Percentiles rank a stretch among this genome's conserved stretches.
These are phyloP conservation scores for Sepiola atlantica DNA, from an alignment of 2,888 invertebrate genomes.

Conservation along the genomic window DNA sequence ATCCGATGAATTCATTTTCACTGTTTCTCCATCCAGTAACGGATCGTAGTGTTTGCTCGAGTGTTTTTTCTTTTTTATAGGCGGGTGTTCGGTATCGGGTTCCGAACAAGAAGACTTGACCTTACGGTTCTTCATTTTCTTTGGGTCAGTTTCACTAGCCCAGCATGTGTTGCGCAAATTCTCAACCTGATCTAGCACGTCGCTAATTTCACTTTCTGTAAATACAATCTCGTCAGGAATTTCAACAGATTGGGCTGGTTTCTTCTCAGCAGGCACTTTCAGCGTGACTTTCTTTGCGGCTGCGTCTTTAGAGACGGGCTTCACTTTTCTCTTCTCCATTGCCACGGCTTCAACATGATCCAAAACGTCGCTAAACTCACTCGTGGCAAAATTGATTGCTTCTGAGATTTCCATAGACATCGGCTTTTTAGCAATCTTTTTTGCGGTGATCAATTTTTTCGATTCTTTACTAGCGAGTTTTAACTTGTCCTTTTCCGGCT, in stretches of 20 bases:
- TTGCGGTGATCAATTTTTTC: background rate
- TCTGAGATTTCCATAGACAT: conserved; percentile 58
- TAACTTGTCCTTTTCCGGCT: conserved; percentile 40
- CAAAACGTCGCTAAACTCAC: conserved; percentile 68
- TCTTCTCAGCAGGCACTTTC: conserved; percentile 52
- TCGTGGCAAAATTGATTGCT: conserved; percentile 67
- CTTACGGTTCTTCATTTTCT: conserved; percentile 45
- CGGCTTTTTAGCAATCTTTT: conserved; percentile 23
- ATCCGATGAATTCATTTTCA: conserved; percentile 41
- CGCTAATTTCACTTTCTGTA: conserved; percentile 66
- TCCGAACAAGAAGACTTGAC: conserved; percentile 33
- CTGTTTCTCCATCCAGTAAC: conserved; percentile 36
- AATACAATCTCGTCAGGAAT: conserved; percentile 70
- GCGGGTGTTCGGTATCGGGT: background rate
- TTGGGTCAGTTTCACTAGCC: conserved; percentile 48
- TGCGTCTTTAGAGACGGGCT: conserved; percentile 25
- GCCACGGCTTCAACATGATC: conserved; percentile 70
- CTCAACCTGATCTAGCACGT: conserved; percentile 72
- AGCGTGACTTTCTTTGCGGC: conserved; percentile 50
- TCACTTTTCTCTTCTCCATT: conserved; percentile 34
- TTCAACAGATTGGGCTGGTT: conserved; percentile 49
- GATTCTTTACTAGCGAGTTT: background rate
- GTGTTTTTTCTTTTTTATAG: conserved; percentile 50
- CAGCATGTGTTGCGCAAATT: conserved; percentile 57
- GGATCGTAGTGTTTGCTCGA: background rate